Conservation (phyloP, 2,797 vertebrate genomes). For the Gymnocypris eckloni region DNA sequence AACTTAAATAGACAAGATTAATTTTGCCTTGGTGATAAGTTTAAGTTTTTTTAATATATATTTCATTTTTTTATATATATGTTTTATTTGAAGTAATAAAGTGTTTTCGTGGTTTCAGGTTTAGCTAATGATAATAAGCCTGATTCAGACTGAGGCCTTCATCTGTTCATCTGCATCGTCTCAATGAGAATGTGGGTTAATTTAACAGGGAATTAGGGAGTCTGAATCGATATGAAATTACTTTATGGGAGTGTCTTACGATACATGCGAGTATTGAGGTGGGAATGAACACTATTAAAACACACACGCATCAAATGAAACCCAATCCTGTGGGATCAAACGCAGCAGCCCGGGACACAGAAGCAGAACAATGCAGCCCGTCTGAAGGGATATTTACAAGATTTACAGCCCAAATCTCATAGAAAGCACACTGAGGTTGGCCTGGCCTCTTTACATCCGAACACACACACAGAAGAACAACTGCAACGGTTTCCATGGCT, state of each 20-base stretch:
- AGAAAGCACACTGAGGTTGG: conserved; percentile 63
- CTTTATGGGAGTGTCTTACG: background rate
- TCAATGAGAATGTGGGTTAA: conserved; percentile 55
- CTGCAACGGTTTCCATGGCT: conserved; percentile 75
- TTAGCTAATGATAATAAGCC: background rate
- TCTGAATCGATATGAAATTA: conserved; percentile 46
- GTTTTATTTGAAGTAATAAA: background rate
- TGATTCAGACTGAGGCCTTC: background rate
- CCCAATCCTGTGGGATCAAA: conserved; percentile 19
- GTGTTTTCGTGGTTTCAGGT: background rate
- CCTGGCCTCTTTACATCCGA: conserved; percentile 63
- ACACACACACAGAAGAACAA: conserved; percentile 66
- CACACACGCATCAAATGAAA: conserved; percentile 46
- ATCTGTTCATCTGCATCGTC: background rate
- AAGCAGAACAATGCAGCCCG: conserved; percentile 61
- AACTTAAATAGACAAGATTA: background rate
- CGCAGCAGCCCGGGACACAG: conserved; percentile 43
- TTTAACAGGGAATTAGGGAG: conserved; percentile 58
- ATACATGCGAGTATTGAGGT: background rate
- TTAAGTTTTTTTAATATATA: background rate
- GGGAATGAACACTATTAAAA: conserved; percentile 33
- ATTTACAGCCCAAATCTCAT: conserved; percentile 75
- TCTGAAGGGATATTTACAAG: conserved; percentile 77
- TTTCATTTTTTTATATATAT: background rate
- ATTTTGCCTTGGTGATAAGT: background rate